phyloP scores from a whole-genome alignment of 1,140 invertebrate genomes.

The Drosophila leontia region DNA sequence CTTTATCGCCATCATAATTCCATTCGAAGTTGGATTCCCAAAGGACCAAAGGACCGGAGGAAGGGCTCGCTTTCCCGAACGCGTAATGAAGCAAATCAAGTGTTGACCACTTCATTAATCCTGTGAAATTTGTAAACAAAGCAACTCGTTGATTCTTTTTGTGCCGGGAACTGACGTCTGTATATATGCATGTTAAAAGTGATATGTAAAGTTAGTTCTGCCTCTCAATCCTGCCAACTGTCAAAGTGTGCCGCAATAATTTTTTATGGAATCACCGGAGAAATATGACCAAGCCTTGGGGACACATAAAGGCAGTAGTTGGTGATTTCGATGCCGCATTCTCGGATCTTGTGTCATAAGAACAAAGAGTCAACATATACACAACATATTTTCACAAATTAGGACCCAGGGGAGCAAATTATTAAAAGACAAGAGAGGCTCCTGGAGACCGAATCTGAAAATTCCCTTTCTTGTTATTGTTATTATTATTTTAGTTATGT shows the following conservation, averaged over 20 bases:
- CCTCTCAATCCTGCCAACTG: not conserved
- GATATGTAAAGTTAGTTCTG: not conserved
- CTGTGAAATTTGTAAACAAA: slow-evolving; percentile 44
- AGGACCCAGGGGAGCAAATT: slow-evolving; percentile 78
- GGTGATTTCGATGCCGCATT: slow-evolving; percentile 27
- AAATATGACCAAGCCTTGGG: slow-evolving; percentile 69
- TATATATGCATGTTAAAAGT: not conserved
- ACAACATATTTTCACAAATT: slow-evolving; percentile 68
- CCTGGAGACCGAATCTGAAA: not conserved
- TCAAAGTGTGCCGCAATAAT: slow-evolving; percentile 47
- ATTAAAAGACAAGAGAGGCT: slow-evolving; percentile 48
- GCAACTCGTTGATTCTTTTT: slow-evolving; percentile 34
- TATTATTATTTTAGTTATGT: slow-evolving; percentile 2
- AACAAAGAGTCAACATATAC: slow-evolving; percentile 55
- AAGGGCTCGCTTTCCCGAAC: not conserved
- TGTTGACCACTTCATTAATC: slow-evolving; percentile 77
- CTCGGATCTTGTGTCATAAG: slow-evolving; percentile 59
- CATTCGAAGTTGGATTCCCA: slow-evolving; percentile 55
- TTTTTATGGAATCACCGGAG: slow-evolving; percentile 60
- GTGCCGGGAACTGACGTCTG: slow-evolving; percentile 36
- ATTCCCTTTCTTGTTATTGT: slow-evolving; percentile 14
- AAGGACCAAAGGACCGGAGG: slow-evolving; percentile 6
- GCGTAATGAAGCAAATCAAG: slow-evolving; percentile 54
- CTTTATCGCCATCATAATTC: slow-evolving; percentile 72
- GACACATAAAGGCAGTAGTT: slow-evolving; percentile 71